Conservation (phyloP, 2,113 vertebrate species). For the Leptodactylus fuscus region DNA sequence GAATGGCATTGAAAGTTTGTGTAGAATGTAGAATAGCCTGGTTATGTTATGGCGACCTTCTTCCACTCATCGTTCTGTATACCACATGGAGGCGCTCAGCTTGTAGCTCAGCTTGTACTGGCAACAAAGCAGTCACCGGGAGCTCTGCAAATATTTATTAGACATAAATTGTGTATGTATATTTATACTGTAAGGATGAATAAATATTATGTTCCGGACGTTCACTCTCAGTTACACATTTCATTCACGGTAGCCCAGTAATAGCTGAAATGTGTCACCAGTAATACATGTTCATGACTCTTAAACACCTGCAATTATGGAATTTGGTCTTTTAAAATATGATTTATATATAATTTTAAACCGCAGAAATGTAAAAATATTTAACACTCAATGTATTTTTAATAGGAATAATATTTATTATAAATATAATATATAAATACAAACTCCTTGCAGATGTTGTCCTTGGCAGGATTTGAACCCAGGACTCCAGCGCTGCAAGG, state of each 20-base stretch:
- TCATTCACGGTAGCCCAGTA: not conserved
- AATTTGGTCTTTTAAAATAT: not conserved
- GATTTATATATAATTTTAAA: not conserved
- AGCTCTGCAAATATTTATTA: slow-evolving; percentile 7
- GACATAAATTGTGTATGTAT: not conserved
- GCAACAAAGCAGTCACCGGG: not conserved
- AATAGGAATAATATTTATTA: too few species aligned
- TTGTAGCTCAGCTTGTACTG: not conserved
- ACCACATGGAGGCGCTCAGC: not conserved
- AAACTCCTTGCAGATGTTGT: too few species aligned
- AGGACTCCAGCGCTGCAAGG: too few species aligned
- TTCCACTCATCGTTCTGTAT: not conserved
- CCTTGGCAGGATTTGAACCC: too few species aligned
- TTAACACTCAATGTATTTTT: not conserved
- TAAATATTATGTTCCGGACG: not conserved
- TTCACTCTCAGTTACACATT: not conserved
- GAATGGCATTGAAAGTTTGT: too few species aligned
- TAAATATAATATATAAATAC: too few species aligned
- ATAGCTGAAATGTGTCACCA: not conserved
- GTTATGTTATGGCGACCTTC: too few species aligned
- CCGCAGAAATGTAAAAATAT: not conserved
- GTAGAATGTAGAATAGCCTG: too few species aligned
- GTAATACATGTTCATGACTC: not conserved
- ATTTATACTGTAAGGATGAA: not conserved
- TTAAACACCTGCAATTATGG: not conserved